A percentile compares a stretch with the other conserved stretches of the same genome.
Evolutionary conservation across 2,797 vertebrate species (phyloP).

Genomic region (Lerista edwardsae): DNA sequence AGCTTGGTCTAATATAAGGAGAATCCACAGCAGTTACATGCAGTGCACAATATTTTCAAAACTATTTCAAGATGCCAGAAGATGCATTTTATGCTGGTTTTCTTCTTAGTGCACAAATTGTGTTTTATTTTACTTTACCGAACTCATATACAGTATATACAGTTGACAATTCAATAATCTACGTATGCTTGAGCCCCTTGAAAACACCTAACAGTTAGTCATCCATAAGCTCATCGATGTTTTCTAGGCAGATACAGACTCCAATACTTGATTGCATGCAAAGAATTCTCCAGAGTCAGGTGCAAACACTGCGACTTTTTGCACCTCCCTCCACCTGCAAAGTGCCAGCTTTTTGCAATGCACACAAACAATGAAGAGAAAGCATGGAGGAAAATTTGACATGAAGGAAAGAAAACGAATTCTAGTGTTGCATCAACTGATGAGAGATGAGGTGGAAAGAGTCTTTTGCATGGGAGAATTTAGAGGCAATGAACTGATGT

Average conservation of each 20-base stretch:
- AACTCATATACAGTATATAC: neutral
- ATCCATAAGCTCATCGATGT: neutral
- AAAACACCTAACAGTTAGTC: neutral
- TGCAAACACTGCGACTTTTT: neutral
- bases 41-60: neutral
- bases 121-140: neutral
- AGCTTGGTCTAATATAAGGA: neutral
- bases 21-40: neutral
- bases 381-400: neutral
- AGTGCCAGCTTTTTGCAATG: neutral
- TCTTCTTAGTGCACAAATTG: neutral
- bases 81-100: neutral
- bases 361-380: neutral
- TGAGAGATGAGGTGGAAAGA: neutral
- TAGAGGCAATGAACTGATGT: neutral
- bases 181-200: neutral
- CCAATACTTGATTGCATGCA: neutral
- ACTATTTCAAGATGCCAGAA: neutral
- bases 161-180: neutral
- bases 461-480: neutral
- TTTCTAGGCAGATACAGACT: neutral
- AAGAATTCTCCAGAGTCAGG: conserved; percentile 20
- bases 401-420: neutral
- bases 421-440: neutral
- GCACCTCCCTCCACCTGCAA: neutral